These are phyloP conservation scores for Platysternon megacephalum DNA, from an alignment of 2,113 vertebrate genomes.

Conservation along the genomic window DNA sequence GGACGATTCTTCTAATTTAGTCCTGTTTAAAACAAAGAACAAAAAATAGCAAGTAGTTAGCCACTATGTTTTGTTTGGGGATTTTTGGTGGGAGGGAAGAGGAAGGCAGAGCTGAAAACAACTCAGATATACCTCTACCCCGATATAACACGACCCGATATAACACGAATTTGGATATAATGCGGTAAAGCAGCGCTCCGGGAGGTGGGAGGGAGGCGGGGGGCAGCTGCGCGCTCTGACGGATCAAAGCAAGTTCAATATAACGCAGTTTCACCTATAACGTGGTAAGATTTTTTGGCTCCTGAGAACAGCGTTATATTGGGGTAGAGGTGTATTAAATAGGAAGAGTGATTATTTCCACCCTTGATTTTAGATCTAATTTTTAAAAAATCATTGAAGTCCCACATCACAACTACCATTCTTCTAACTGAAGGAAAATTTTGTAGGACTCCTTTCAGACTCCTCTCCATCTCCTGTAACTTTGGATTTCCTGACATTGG, in stretches of 20 bases:
- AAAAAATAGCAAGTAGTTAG: not conserved
- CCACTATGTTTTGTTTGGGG: conserved; percentile 22
- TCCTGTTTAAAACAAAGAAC: conserved; percentile 29
- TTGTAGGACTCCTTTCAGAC: not conserved
- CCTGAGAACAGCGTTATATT: too few species aligned
- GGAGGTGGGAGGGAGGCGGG: too few species aligned
- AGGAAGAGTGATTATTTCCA: not conserved
- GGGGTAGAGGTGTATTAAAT: not conserved
- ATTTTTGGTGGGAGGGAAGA: not conserved
- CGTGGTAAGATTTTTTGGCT: too few species aligned
- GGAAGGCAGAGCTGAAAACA: not conserved
- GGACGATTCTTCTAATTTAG: not conserved
- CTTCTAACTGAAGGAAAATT: not conserved
- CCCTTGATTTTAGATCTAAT: accelerated
- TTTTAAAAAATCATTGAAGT: not conserved
- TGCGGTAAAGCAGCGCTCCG: too few species aligned
- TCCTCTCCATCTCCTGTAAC: not conserved
- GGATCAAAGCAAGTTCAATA: too few species aligned
- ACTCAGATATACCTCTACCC: not conserved
- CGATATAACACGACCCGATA: too few species aligned
- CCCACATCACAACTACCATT: not conserved
- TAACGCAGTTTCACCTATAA: too few species aligned
- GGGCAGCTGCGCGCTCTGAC: too few species aligned
- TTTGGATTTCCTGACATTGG: not conserved
- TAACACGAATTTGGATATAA: too few species aligned